These are phyloP conservation scores for Euzophera pinguis DNA, from an alignment of 2,888 invertebrate species.

Conservation along the genomic window DNA sequence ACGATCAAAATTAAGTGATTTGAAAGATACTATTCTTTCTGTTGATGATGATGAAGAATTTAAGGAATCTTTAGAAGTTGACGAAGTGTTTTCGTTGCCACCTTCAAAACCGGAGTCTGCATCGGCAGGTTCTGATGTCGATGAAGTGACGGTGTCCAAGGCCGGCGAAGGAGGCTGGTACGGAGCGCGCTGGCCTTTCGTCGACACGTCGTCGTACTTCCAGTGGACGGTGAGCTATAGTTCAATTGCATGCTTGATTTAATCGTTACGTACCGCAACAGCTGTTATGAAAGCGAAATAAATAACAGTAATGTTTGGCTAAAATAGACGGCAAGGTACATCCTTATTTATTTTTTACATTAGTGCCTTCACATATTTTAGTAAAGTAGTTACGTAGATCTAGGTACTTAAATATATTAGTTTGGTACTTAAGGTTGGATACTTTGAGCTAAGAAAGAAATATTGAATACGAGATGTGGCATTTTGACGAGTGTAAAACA, in stretches of 20 bases:
- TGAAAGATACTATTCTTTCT: conserved; percentile 66
- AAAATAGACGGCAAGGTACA: background rate
- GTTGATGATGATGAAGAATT: conserved; percentile 71
- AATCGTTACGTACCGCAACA: conserved; percentile 31
- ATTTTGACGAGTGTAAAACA: too few relatives aligned
- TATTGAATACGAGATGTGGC: too few relatives aligned
- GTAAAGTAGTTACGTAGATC: too few relatives aligned
- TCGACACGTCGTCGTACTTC: conserved; percentile 82
- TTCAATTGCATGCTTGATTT: conserved; percentile 32
- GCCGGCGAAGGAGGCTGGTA: conserved; percentile 77
- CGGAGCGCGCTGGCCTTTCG: conserved; percentile 82
- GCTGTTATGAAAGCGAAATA: conserved; percentile 30
- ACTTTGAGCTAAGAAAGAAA: too few relatives aligned
- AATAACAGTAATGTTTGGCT: background rate
- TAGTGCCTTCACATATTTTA: too few relatives aligned
- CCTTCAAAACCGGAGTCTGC: conserved; percentile 58
- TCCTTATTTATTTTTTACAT: background rate
- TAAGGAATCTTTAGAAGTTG: conserved; percentile 67
- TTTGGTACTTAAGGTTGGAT: too few relatives aligned
- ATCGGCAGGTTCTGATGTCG: conserved; percentile 46
- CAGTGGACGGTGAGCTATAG: conserved; percentile 82
- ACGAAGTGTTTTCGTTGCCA: conserved; percentile 69
- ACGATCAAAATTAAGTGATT: conserved; percentile 52
- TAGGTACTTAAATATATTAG: too few relatives aligned
- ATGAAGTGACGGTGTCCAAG: conserved; percentile 68